phyloP scores from a whole-genome alignment of 2,113 vertebrate genomes.

The Hippoglossus stenolepis region DNA sequence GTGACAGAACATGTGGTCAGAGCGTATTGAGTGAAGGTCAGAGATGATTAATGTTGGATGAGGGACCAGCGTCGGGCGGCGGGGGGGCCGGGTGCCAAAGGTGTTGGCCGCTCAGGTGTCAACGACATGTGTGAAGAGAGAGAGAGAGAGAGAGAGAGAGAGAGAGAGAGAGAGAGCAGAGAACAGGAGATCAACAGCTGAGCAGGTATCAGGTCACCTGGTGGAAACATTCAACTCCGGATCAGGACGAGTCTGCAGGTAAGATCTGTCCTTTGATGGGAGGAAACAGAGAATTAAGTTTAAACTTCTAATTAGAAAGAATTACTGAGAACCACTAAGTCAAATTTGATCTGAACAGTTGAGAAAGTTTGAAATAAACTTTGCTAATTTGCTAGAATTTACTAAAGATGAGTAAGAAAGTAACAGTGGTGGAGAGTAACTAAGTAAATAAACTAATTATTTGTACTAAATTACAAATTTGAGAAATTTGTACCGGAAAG shows the following conservation, averaged over 20 bases:
- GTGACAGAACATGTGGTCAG: not conserved
- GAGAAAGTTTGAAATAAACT: too few relatives aligned
- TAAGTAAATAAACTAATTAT: too few relatives aligned
- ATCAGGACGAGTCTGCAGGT: conserved; percentile 54
- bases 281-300: not conserved
- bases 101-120: conserved; percentile 76
- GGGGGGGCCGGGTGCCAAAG: conserved; percentile 49
- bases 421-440: too few relatives aligned
- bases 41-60: conserved; percentile 75
- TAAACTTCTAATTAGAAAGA: not conserved
- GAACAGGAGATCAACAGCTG: conserved; percentile 72
- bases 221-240: conserved; percentile 33
- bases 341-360: not conserved
- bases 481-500: too few relatives aligned
- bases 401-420: too few relatives aligned
- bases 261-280: conserved; percentile 25
- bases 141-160: conserved; percentile 36
- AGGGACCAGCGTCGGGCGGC: conserved; percentile 38
- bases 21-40: conserved; percentile 20
- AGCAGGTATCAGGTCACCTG: conserved; percentile 62
- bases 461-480: too few relatives aligned
- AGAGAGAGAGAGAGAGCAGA: conserved; percentile 54
- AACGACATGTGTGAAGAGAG: conserved; percentile 45
- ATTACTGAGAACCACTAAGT: not conserved
- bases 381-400: too few relatives aligned